Evolutionary conservation across 1,140 invertebrate species (phyloP).

Genomic region (Drosophila burlai): DNA sequence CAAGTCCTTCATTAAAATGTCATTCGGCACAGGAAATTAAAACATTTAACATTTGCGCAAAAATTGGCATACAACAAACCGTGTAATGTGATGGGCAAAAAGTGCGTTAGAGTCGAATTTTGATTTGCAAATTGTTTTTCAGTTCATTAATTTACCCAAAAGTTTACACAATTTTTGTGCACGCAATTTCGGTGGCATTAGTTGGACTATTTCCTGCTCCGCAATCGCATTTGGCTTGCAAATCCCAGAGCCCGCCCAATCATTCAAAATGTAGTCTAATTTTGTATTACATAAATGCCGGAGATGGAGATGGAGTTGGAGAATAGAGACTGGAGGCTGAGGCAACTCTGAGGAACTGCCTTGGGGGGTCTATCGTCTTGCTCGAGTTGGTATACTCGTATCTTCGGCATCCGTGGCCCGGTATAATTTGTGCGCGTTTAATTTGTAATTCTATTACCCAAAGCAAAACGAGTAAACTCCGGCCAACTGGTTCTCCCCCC

Average conservation of each 20-base stretch:
- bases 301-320: conserved; percentile 19
- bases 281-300: conserved; percentile 78
- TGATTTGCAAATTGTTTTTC: conserved; percentile 39
- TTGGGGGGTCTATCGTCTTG: conserved; percentile 49
- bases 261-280: conserved; percentile 81
- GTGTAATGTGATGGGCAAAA: conserved; percentile 52
- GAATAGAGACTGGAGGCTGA: conserved; percentile 23
- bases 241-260: conserved; percentile 59
- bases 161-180: conserved; percentile 39
- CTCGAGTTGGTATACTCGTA: conserved; percentile 16
- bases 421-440: conserved; percentile 84
- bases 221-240: conserved; percentile 72
- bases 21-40: conserved; percentile 82
- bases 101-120: conserved; percentile 47
- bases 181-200: conserved; percentile 40
- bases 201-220: conserved; percentile 60
- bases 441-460: conserved; percentile 84
- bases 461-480: conserved; percentile 52
- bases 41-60: conserved; percentile 65
- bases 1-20: conserved; percentile 83
- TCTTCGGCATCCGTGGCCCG: conserved; percentile 64
- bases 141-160: conserved; percentile 46
- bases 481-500: conserved; percentile 66
- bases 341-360: conserved; percentile 33
- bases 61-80: conserved; percentile 51